Base-by-base conservation (phyloP, 2,113 vertebrate genomes). In the Hepsetus odoe region DNA sequence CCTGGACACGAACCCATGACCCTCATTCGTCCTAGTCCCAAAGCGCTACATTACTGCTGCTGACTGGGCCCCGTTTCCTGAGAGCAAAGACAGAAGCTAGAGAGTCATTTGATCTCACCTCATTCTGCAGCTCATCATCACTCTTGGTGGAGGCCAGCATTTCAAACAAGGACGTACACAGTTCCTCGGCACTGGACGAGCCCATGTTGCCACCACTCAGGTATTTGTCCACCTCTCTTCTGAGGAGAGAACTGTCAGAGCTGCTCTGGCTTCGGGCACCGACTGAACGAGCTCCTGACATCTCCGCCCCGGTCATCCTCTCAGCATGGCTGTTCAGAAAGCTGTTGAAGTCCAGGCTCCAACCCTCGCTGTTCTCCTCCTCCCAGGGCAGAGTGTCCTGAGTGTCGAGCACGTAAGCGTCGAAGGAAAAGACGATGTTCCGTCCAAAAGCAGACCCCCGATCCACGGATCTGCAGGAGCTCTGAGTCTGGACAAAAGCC, bases 111-210 rank as follows among this genome's bases (percentile, higher is more conserved):
- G 13, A 38, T 80, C 86, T 74, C 90, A 97, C 96, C 97, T 99
- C 98, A 87, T 99, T 96, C 87, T 99, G 98, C 86, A 99, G 95
- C 85, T 98, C 97, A 82, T 99, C 96, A 1, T 94, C 94, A 70
- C 93, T 99, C 92, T 90, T 95, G 77, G 87, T 85, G 77, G 97
- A 99, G 56, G 95, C 92, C 90, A 99, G 93, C 94, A 97, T 98
- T 86, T 99, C 95, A 51, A 97, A 98, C 80, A 99, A 91, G 80
- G 97, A 98, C 81, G 92, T 94, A 91, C 94, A 98, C 76, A 99
- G 94, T 85, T 99, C 96, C 87, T 98, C 96, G 22, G 92, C 88
- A 81, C 94, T 95, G 76, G 96, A 95, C 0, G 93, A 92, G 77
- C 93, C 93, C 86, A 93, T 90, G 82, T 91, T 95, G 72, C 92